Conservation (phyloP, 2,888 invertebrate species). For the Nomada goodeniana region DNA sequence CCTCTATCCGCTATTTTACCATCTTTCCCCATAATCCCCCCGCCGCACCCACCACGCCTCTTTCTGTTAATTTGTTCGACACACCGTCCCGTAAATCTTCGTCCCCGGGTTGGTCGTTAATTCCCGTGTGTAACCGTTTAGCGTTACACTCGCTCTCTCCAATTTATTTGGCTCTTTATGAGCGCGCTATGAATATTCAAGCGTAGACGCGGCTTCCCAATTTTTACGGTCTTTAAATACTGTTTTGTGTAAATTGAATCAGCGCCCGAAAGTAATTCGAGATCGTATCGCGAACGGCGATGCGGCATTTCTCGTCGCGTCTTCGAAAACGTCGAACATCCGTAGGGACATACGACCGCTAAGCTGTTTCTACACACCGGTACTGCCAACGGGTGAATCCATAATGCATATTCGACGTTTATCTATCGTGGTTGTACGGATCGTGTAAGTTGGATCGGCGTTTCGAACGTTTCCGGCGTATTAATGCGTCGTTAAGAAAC, state of each 20-base stretch:
- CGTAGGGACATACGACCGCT: too few relatives aligned
- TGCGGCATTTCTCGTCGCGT: not conserved
- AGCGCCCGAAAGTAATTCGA: conserved; percentile 7
- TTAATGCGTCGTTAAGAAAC: not conserved
- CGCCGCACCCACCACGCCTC: not conserved
- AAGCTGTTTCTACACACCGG: not conserved
- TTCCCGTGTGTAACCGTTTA: conserved; percentile 51
- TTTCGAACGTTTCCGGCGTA: not conserved
- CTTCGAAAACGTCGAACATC: conserved; percentile 1
- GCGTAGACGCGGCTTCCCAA: conserved; percentile 13
- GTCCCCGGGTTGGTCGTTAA: conserved; percentile 19
- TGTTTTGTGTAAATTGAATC: conserved; percentile 44
- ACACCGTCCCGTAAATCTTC: conserved; percentile 45
- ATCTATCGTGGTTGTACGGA: not conserved
- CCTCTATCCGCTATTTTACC: not conserved
- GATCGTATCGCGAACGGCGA: conserved; percentile 20
- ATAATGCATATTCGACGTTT: not conserved
- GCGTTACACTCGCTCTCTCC: conserved; percentile 53
- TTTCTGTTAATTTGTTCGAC: conserved; percentile 52
- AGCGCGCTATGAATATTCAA: conserved; percentile 53
- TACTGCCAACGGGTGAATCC: not conserved
- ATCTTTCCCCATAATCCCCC: not conserved
- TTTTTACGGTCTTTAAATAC: conserved; percentile 45
- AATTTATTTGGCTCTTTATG: conserved; percentile 56
- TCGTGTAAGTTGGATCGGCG: not conserved